A percentile compares a stretch with the other conserved stretches of the same genome.
phyloP scores from a whole-genome alignment of 2,888 invertebrate species.

The Cosmia pyralina region DNA sequence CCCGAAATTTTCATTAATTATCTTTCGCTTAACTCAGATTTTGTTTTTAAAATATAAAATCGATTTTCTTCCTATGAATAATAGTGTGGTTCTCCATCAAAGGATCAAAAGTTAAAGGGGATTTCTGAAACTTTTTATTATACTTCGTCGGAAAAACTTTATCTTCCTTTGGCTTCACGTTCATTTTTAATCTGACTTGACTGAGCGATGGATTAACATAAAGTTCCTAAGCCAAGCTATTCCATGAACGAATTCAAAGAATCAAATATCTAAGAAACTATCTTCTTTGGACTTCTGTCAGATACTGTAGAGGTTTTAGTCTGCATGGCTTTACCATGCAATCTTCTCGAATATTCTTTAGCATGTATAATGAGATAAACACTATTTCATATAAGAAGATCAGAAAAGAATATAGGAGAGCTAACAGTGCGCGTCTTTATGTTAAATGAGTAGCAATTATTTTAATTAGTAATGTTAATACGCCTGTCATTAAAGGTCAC shows the following conservation, averaged over 20 bases:
- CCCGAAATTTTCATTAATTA: background rate
- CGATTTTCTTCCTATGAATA: background rate
- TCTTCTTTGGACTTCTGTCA: background rate
- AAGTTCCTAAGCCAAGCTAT: constrained; percentile 7
- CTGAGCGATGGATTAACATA: constrained; percentile 30
- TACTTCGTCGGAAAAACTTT: constrained; percentile 26
- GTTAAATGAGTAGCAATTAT: no score
- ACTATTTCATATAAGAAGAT: no score
- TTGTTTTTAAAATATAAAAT: background rate
- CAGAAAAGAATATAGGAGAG: no score
- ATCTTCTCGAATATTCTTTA: no score
- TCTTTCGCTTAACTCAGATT: background rate
- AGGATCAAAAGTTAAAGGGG: constrained; percentile 17
- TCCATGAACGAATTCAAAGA: background rate
- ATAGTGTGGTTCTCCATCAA: constrained; percentile 11
- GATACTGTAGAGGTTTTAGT: background rate
- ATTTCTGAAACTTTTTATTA: constrained; percentile 11
- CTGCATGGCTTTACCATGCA: no score
- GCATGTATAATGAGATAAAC: no score
- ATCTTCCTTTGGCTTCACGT: constrained; percentile 4
- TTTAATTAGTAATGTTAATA: no score
- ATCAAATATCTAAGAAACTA: background rate
- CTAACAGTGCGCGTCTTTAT: no score
- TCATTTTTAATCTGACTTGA: constrained; percentile 42
- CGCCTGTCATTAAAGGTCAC: no score